Base-by-base conservation (phyloP, 2,888 invertebrate genomes). In the Clostera curtula region DNA sequence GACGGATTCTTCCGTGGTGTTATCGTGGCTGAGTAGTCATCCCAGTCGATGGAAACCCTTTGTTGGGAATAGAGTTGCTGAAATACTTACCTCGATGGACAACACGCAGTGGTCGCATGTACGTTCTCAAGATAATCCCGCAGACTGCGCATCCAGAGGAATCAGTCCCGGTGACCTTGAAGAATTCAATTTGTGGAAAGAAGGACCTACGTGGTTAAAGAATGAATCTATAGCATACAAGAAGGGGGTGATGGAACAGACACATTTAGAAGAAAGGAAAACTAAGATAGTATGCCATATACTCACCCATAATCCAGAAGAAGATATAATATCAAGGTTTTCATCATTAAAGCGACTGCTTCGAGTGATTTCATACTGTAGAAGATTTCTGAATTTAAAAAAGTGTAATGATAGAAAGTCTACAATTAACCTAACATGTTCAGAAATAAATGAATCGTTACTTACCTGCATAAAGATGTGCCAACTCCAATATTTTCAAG, bases 101-200 rank as follows among this genome's bases (percentile, higher is more conserved):
- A 8, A 7, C 7, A 9, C 3, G 16, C 34, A 29, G 1, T 43
- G 37, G 40, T 25, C 24, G 1, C 27, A 40, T 22, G 30, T 40
- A 1, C 4, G n/a, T 5, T 28, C 43, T 0, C 12, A 23, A 1
- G 25, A 42, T 1, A 47, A 44, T 18, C 43, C 43, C 8, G 43
- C 46, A 3, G 41, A 44, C 19, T 24, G 26, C 4, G 44, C 41
- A 3, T 44, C 41, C 4, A 21, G 44, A 10, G 41, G 39, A 7
- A 8, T 17, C 7, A 20, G 5, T 2, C 33, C 37, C n/a, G 7
- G 24, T 5, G 33, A 31, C 4, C 24, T 25, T 6, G 5, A 6
- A 6, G 19, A 14, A 2, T 23, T 10, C 11, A n/a, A 10, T 0
- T 6, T 31, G 12, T 29, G 31, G 29, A 12, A 20, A 13, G 12